Evolutionary conservation across 2,113 vertebrate species (phyloP).

Genomic region (Clarias batrachus): DNA sequence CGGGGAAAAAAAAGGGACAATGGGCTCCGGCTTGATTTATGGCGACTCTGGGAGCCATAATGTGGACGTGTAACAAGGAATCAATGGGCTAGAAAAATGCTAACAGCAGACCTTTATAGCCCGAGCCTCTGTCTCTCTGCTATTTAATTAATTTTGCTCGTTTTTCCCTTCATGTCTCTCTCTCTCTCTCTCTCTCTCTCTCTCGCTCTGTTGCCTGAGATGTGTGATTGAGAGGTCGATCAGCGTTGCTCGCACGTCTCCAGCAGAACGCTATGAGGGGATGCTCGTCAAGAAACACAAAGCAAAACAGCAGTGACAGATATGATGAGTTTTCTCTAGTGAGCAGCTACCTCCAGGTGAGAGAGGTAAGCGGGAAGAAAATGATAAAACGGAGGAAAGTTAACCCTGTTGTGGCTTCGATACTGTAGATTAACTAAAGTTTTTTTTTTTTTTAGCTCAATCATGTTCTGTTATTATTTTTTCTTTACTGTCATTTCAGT

Average conservation of each 20-base stretch:
- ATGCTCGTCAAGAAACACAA: constrained; percentile 43
- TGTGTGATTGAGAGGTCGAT: constrained; percentile 64
- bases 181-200: not conserved
- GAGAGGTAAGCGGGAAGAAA: constrained; percentile 38
- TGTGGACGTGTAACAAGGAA: constrained; percentile 80
- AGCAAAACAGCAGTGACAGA: constrained; percentile 46
- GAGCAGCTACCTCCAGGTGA: constrained; percentile 12
- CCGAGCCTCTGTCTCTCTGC: constrained; percentile 71
- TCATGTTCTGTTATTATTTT: not conserved
- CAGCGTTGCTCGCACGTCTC: constrained; percentile 51
- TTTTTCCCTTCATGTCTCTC: constrained; percentile 47
- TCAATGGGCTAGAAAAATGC: constrained; percentile 84
- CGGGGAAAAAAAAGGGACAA: constrained; percentile 70
- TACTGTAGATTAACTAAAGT: not conserved
- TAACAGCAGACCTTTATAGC: constrained; percentile 81
- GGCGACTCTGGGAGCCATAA: constrained; percentile 75
- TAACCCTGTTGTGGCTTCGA: constrained; percentile 3
- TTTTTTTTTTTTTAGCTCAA: not conserved
- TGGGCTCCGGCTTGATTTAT: constrained; percentile 78
- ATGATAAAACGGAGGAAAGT: constrained; percentile 45
- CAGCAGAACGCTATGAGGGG: constrained; percentile 41
- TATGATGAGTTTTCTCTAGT: constrained; percentile 40
- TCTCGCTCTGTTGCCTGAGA: constrained; percentile 40
- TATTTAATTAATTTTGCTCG: constrained; percentile 77
- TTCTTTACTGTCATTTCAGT: not conserved